A percentile compares a stretch with the other conserved stretches of the same genome.
phyloP scores from a whole-genome alignment of 2,113 vertebrate species.

The Grammomys dolichurus region DNA sequence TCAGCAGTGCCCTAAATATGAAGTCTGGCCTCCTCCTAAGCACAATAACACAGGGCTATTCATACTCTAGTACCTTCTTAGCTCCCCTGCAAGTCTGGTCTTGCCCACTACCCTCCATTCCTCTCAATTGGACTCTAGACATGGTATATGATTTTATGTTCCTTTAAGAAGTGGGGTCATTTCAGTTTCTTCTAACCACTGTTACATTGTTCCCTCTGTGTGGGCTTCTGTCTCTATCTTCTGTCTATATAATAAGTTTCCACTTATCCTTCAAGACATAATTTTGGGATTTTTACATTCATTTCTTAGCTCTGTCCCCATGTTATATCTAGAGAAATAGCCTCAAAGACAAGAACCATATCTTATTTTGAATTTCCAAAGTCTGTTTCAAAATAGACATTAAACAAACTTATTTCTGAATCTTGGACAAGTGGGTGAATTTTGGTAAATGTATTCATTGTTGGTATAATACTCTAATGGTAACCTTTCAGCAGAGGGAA shows the following conservation, averaged over 20 bases:
- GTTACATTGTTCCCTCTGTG: background rate
- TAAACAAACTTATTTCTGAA: background rate
- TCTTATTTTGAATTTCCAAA: slow-evolving; percentile 38
- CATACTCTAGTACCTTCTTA: background rate
- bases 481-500: background rate
- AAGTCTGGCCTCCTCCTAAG: background rate
- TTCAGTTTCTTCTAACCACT: background rate
- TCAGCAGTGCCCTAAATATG: background rate
- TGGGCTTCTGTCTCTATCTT: background rate
- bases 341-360: slow-evolving; percentile 12
- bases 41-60: background rate
- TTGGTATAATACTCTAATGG: background rate
- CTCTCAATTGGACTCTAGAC: background rate
- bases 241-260: background rate
- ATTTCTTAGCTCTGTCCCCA: background rate
- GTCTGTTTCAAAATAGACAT: background rate
- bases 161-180: background rate
- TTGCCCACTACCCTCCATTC: background rate
- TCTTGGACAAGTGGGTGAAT: background rate
- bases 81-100: background rate
- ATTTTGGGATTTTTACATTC: background rate
- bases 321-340: background rate
- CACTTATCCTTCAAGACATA: slow-evolving; percentile 5
- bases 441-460: slow-evolving; percentile 9
- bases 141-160: background rate